A percentile compares a stretch with the other conserved stretches of the same genome.
Conservation (phyloP, 1,140 invertebrate genomes). For the Zaprionus africanus region DNA sequence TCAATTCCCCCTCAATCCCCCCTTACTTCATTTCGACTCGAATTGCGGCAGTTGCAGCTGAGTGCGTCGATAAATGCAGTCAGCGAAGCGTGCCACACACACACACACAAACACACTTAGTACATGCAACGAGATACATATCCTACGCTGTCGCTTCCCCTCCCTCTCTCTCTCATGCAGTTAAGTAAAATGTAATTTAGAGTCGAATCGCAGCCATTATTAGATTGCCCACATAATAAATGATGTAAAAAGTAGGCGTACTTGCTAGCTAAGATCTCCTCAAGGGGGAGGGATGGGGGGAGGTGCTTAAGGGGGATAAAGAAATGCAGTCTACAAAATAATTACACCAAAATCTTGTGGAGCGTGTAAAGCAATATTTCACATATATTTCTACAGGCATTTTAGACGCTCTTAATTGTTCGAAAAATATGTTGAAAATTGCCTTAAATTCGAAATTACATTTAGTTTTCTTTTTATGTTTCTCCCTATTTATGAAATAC, state of each 20-base stretch:
- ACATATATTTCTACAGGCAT: conserved; percentile 36
- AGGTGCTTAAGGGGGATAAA: conserved; percentile 9
- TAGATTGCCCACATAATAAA: conserved; percentile 72
- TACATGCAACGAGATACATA: conserved; percentile 40
- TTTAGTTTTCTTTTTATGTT: not conserved
- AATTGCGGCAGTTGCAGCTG: conserved; percentile 51
- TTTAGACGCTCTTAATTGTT: not conserved
- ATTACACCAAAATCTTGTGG: conserved; percentile 39
- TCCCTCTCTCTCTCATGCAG: not conserved
- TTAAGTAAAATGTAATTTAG: conserved; percentile 49
- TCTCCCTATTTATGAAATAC: conserved; percentile 17
- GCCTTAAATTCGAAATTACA: not conserved
- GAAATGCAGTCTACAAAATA: conserved; percentile 47
- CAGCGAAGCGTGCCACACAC: conserved; percentile 67
- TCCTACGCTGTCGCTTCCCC: not conserved
- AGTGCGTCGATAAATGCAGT: conserved; percentile 62
- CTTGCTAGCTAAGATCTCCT: conserved; percentile 29
- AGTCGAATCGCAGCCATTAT: conserved; percentile 53
- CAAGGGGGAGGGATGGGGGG: not conserved
- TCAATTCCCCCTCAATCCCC: conserved; percentile 59
- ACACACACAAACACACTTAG: conserved; percentile 25
- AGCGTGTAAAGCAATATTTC: conserved; percentile 37
- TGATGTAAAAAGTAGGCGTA: conserved; percentile 71
- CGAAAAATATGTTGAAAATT: conserved; percentile 39
- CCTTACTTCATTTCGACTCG: conserved; percentile 15